Evolutionary conservation across 2,113 vertebrate species (phyloP).

Genomic region (Cepphus grylle): DNA sequence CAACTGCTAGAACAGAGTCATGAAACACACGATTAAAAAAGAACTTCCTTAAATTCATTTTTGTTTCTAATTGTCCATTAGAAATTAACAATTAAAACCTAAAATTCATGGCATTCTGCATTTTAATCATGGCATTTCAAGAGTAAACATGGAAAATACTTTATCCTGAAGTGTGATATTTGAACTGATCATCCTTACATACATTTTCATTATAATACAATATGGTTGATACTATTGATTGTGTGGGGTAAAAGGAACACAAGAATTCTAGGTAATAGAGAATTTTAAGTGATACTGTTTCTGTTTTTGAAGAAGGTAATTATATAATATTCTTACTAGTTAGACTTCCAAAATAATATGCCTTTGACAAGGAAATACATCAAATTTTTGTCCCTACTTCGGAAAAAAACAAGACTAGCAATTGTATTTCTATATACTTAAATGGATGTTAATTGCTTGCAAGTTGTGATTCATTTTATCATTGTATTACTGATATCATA

Average conservation of each 20-base stretch:
- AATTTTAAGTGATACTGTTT: background rate
- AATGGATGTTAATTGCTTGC: background rate
- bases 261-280: background rate
- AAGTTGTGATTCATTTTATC: background rate
- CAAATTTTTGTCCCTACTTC: background rate
- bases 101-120: background rate
- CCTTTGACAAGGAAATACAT: background rate
- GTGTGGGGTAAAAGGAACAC: background rate
- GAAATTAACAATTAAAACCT: background rate
- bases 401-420: background rate
- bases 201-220: background rate
- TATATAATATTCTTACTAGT: background rate
- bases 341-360: background rate
- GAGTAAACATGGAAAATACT: background rate
- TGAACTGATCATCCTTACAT: background rate
- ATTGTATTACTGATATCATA: background rate
- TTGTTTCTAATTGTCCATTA: background rate
- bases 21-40: background rate
- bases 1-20: background rate
- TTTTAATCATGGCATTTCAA: background rate
- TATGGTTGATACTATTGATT: background rate
- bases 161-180: background rate
- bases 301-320: background rate
- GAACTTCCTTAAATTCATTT: background rate
- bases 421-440: background rate